Percentiles rank a stretch among this genome's conserved stretches.
Conservation (phyloP, 2,113 vertebrate genomes). For the Peromyscus polionotus region DNA sequence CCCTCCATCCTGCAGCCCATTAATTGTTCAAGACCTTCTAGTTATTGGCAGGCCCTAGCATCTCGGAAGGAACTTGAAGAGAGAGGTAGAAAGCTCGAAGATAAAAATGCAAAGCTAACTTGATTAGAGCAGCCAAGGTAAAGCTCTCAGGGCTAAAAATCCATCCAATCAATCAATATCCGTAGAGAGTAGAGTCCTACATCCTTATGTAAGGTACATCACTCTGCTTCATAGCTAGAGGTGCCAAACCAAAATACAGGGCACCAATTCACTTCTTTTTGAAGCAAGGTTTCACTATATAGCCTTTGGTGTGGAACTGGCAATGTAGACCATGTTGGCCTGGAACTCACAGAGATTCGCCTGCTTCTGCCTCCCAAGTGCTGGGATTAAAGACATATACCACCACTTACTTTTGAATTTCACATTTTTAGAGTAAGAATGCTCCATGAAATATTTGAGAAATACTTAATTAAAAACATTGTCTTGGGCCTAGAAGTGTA, state of each 20-base stretch:
- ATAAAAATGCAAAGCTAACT: not conserved
- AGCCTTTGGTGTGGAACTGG: not conserved
- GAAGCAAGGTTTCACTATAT: not conserved
- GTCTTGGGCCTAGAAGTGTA: not conserved
- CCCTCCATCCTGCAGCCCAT: constrained; percentile 31
- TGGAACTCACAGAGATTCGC: not conserved
- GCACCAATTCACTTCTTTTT: not conserved
- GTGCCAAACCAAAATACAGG: constrained; percentile 12
- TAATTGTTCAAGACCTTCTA: constrained; percentile 69
- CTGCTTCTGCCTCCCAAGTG: not conserved
- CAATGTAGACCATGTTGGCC: not conserved
- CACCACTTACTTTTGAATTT: constrained; percentile 23
- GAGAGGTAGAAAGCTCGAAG: not conserved
- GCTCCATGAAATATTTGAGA: not conserved
- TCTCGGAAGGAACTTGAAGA: not conserved
- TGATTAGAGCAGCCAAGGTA: not conserved
- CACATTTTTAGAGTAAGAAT: constrained; percentile 32
- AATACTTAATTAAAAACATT: not conserved
- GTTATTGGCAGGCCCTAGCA: constrained; percentile 12
- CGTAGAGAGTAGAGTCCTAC: not conserved
- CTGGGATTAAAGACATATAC: not conserved
- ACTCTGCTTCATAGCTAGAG: not conserved
- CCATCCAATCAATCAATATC: not conserved
- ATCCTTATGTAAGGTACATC: not conserved
- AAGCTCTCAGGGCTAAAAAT: constrained; percentile 33